These are phyloP conservation scores for Microtus oregoni DNA, from an alignment of 2,113 vertebrate species.

Conservation along the genomic window DNA sequence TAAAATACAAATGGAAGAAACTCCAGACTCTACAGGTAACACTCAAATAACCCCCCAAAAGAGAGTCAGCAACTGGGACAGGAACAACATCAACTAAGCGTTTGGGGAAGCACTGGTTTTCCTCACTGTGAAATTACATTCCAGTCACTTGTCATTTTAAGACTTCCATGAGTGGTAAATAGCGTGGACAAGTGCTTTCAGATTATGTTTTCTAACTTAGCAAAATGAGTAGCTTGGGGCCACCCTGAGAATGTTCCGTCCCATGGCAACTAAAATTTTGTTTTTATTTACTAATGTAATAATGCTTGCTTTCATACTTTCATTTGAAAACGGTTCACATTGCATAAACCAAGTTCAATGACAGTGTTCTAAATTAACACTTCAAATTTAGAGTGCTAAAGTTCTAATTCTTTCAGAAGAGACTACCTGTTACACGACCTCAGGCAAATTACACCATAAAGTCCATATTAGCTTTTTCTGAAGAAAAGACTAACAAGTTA, in stretches of 20 bases:
- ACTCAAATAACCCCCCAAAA: conserved; percentile 50
- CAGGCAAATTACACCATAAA: background rate
- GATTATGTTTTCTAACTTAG: conserved; percentile 23
- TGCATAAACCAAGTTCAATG: conserved; percentile 26
- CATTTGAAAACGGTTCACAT: background rate
- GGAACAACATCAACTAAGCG: conserved; percentile 42
- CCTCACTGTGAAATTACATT: conserved; percentile 13
- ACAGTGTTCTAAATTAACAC: conserved; percentile 38
- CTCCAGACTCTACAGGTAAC: conserved; percentile 39
- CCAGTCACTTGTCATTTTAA: conserved; percentile 29
- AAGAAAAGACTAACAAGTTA: conserved; percentile 38
- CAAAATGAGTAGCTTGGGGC: background rate
- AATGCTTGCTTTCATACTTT: background rate
- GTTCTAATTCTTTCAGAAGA: conserved; percentile 38
- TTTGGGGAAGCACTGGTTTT: background rate
- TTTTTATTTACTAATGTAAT: conserved; percentile 6
- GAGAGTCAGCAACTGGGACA: background rate
- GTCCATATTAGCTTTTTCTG: background rate
- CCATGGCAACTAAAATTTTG: background rate
- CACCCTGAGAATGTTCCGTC: background rate
- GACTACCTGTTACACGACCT: background rate
- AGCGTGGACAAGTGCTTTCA: background rate
- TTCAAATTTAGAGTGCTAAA: conserved; percentile 23
- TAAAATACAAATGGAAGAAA: conserved; percentile 47
- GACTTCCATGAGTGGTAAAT: conserved; percentile 4